Evolutionary conservation across 2,888 invertebrate species (phyloP), one percentile per base, ranked within the genome.

Genomic region (Caenorhabditis panamensis): DNA sequence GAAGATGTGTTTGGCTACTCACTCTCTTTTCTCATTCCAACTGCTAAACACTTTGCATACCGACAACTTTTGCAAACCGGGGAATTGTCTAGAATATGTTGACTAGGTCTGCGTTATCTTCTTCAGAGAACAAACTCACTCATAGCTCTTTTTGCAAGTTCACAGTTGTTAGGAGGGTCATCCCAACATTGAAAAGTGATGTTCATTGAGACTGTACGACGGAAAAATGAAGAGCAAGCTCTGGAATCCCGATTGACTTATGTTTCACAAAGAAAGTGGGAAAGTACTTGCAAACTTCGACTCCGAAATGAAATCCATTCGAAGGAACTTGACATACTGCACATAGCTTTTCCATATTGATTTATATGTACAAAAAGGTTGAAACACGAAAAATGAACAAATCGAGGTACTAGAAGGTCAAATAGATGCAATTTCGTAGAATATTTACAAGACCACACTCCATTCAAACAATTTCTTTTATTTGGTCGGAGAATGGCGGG

Each of bases 301-400:
- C 58, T 58, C 58, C 58, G 20, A 58, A 58, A 20, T 58, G 58
- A 9, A 26, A n/a, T n/a, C 58, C 58, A 3, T 37, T 37, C 4
- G 61, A 24, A 2, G 28, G 2, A 54, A 37, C 71, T 24, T 62
- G 54, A 22, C 71, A 71, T 0, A 71, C 71, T 61, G 61, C 51
- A 41, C 71, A 71, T 13, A 13, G 41, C 8, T 6, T 6, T 41
- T 13, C 13, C 11, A 6, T 41, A 13, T 41, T 41, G 2, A 41
- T 41, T 41, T n/a, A n/a, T n/a, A n/a, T n/a, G 41, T 41, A 41
- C 41, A 41, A 13, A 2, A 11, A 13, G 13, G 13, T 41, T 2
- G 13, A 41, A 13, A 41, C 5, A 6, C 13, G 2, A 13, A 13
- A 6, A 41, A 11, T 11, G 41, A 41, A 13, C 31, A 9, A 9